Evolutionary conservation across 2,797 vertebrate species (phyloP), one percentile per base, ranked within the genome.

Genomic region (Ctenopoma kingsleyae): DNA sequence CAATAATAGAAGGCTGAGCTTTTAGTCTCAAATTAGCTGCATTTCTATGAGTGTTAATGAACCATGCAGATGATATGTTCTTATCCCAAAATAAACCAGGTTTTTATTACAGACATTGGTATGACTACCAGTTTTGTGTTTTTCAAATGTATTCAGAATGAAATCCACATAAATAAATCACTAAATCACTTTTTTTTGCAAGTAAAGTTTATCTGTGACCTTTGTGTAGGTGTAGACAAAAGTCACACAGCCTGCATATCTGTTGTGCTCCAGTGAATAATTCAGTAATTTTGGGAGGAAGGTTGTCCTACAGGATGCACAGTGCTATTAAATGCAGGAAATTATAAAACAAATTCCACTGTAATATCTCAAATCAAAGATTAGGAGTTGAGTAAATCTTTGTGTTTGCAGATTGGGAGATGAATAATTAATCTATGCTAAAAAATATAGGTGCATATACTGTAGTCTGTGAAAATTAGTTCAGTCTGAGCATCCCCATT

Each of bases 1-100:
- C 83, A 75, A 61, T 68, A 78, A 78, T 77, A 63, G 40, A 67
- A 72, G 55, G 70, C 78, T 52, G 66, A 84, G 79, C 68, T 78
- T 86, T 80, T 59, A 71, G 76, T 74, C 69, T 74, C 38, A 83
- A 82, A 90, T 89, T 74, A 86, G 81, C 66, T 71, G 55, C 65
- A 74, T 83, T 86, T 84, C 56, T 27, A 64, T 65, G 41, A 82
- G 67, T 61, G 70, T 65, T 73, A 81, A 85, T 87, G 67, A 86
- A 68, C 50, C 60, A 3, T 83, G 62, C 51, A 70, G 65, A 82
- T 10, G 5, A 81, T 66, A 78, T 79, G 67, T 73, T 77, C 74
- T 70, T 25, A 44, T 76, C 71, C 71, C 35, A 65, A 85, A 89
- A 87, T 84, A 84, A 85, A 67, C 40, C 68, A 30, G 40, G 10